These are phyloP conservation scores for Acrocephalus scirpaceus DNA, from an alignment of 2,797 vertebrate genomes.

Conservation along the genomic window DNA sequence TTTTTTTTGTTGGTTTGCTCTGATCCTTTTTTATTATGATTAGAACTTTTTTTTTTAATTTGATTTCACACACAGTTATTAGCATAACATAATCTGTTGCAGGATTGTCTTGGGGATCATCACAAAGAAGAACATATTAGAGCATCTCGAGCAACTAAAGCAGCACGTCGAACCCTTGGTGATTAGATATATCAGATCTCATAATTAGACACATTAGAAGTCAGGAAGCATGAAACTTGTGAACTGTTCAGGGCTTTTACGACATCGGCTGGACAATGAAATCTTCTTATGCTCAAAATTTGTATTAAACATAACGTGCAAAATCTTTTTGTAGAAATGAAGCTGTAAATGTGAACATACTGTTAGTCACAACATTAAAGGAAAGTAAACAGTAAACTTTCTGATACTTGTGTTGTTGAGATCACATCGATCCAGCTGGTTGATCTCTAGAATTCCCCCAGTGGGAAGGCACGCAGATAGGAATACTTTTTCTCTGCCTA, in stretches of 20 bases:
- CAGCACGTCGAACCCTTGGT: slow-evolving; percentile 95
- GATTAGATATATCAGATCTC: slow-evolving; percentile 91
- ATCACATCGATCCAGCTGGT: not conserved
- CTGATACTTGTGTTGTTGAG: slow-evolving; percentile 7
- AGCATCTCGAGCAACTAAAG: slow-evolving; percentile 99
- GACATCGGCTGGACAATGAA: slow-evolving; percentile 54
- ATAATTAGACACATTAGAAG: slow-evolving; percentile 84
- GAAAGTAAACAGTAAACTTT: slow-evolving; percentile 20
- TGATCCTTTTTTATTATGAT: slow-evolving; percentile 68
- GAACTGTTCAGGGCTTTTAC: slow-evolving; percentile 78
- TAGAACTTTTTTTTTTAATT: slow-evolving; percentile 72
- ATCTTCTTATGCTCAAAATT: slow-evolving; percentile 40
- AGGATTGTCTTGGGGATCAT: slow-evolving; percentile 99
- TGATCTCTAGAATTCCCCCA: not conserved
- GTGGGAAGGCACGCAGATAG: not conserved
- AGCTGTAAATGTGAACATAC: not conserved
- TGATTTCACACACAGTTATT: slow-evolving; percentile 88
- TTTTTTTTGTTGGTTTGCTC: not conserved
- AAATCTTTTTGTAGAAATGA: slow-evolving; percentile 52
- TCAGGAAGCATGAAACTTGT: slow-evolving; percentile 92
- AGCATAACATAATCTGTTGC: slow-evolving; percentile 97
- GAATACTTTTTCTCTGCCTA: not conserved
- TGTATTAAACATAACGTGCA: slow-evolving; percentile 14
- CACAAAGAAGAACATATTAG: slow-evolving; percentile 99
- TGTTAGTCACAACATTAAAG: slow-evolving; percentile 63